Base-by-base conservation (phyloP, 2,113 vertebrate species). In the Corythornis vintsioides region DNA sequence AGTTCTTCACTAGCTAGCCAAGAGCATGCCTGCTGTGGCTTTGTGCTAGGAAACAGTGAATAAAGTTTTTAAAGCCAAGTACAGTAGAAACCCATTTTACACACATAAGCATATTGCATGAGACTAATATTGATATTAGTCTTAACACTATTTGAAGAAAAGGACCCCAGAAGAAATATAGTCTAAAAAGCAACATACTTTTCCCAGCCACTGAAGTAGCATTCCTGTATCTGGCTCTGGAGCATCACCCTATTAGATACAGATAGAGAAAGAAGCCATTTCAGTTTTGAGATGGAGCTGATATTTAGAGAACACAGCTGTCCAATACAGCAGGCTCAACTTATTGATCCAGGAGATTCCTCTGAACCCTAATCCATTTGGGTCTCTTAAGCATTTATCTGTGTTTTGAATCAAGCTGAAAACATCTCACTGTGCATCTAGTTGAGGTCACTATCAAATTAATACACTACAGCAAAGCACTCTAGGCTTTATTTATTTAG, bases 1-100 rank as follows among this genome's bases (percentile, higher is more conserved):
- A 96, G 89, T 96, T 98, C 97, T 88, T 84, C 84, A 45, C 88
- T 91, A 94, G 95, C 95, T 96, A 97, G 95, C 95, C 97, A 98
- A 97, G 92, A 86, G 92, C 83, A 90, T 88, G 83, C 97, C 96
- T 97, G 96, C 96, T 97, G 96, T 87, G 96, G 78, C 92, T 97
- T 97, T 97, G 94, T 97, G 93, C 92, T 86, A 86, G 78, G 92
- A 95, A 97, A 89, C 69, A 86, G 64, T 76, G 94, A 93, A 90
- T 87, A 76, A 82, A 70, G 95, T 91, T 92, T 95, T 91, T 94
- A 95, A 97, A 97, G 66, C 76, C 92, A 83, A 86, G n/a, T 95
- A 95, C 85, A 95, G 89, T 94, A 91, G 95, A 97, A 96, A 91
- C 20, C 63, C 55, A 66, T 94, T 94, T 67, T 86, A 93, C 75